Conservation (phyloP, 2,888 invertebrate genomes). For the Erebia palarica region DNA sequence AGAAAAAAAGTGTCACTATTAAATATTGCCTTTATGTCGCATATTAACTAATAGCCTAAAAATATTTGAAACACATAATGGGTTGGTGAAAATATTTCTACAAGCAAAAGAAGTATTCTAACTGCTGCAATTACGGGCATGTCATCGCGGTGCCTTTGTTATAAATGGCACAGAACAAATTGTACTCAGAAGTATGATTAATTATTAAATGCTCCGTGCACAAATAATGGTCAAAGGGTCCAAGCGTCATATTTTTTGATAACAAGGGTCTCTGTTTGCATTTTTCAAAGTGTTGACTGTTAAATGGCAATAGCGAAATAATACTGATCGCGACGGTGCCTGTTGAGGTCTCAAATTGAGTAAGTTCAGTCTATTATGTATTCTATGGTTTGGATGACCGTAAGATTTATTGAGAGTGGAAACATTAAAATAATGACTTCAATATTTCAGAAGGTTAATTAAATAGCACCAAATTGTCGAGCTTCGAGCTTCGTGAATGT, state of each 20-base stretch:
- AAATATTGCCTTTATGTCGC: neutral
- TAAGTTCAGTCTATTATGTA: neutral
- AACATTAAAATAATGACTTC: no score
- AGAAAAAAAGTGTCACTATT: neutral
- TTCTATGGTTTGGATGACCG: no score
- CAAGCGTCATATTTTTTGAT: neutral
- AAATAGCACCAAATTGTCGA: no score
- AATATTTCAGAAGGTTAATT: no score
- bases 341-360: neutral
- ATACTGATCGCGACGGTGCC: neutral
- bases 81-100: neutral
- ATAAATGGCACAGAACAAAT: neutral
- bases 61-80: neutral
- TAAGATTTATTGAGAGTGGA: neutral
- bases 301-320: no score
- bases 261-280: neutral
- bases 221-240: constrained; percentile 3
- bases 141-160: constrained; percentile 8
- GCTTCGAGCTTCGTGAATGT: no score
- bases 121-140: neutral
- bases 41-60: neutral
- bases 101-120: neutral
- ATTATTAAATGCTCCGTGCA: neutral
- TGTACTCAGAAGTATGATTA: constrained; percentile 1
- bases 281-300: neutral